Evolutionary conservation across 2,113 vertebrate genomes (phyloP), one percentile per base, ranked within the genome.

Genomic region (Eubucco bourcierii): DNA sequence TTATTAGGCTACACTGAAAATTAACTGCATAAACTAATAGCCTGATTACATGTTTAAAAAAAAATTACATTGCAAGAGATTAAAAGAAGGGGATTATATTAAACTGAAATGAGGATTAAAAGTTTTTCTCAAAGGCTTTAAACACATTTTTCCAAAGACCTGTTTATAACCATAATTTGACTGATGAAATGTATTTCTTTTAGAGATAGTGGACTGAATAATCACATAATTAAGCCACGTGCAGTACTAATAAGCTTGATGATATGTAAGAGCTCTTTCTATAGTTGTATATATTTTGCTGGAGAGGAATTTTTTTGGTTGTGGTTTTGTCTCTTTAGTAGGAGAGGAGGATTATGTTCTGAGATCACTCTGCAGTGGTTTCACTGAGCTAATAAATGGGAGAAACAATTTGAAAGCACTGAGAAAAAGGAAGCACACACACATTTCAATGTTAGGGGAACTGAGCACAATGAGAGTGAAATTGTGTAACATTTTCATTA

Each of bases 71-170:
- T 77, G 31, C 61, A 88, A 93, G 58, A 92, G 84, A 95, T 94
- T 95, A 92, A 93, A 95, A 95, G 41, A 96, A 94, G 59, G 27
- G 68, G 79, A 90, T 95, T 95, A 84, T 20, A 79, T 76, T 82
- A 71, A 86, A 88, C 67, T 91, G 92, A 88, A 97, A 87, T 31
- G 44, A 24, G 94, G 83, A 95, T 95, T 96, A 95, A 93, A 92
- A 84, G 27, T 65, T 86, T 83, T 93, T 93, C 84, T 95, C 94
- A 91, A 70, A 95, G 93, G 91, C 75, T 91, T 88, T 79, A 93
- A 80, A 75, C 85, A 76, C 73, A 34, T 85, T 84, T n/a, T 83
- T 83, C 52, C 58, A 63, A 96, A 94, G 95, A 72, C 56, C 44
- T 94, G 41, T 76, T 95, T 92, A 83, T 73, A 68, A 90, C 74